These are phyloP conservation scores for Schlechtendalia chinensis DNA, from an alignment of 1,140 invertebrate species.

Conservation along the genomic window DNA sequence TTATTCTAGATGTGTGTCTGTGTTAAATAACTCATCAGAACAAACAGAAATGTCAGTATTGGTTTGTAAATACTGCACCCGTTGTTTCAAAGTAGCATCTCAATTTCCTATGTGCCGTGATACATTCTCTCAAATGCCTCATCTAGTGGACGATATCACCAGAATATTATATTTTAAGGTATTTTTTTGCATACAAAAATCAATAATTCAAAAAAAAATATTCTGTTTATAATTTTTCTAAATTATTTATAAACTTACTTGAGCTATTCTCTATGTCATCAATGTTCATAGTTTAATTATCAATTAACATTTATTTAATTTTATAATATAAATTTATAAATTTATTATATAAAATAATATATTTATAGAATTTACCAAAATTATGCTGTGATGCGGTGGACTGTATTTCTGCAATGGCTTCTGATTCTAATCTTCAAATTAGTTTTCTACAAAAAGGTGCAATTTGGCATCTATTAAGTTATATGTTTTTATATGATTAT, in stretches of 20 bases:
- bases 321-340: neutral
- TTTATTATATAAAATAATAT: neutral
- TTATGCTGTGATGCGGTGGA: conserved; percentile 80
- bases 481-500: conserved; percentile 95
- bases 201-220: too few species aligned
- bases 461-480: conserved; percentile 87
- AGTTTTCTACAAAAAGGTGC: conserved; percentile 88
- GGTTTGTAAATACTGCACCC: conserved; percentile 87
- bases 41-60: conserved; percentile 80
- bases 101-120: conserved; percentile 87
- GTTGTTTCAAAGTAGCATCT: conserved; percentile 93
- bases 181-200: neutral
- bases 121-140: conserved; percentile 81
- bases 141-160: conserved; percentile 84
- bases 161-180: conserved; percentile 88
- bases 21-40: conserved; percentile 77
- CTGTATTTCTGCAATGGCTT: conserved; percentile 78
- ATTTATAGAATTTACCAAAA: conserved; percentile 71
- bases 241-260: too few species aligned
- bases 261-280: too few species aligned
- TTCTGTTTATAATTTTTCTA: too few species aligned
- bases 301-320: neutral
- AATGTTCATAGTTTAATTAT: neutral
- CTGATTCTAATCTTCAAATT: conserved; percentile 82
- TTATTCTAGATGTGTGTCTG: conserved; percentile 86